A percentile compares a stretch with the other conserved stretches of the same genome.
Evolutionary conservation across 1,140 invertebrate genomes (phyloP).

Genomic region (Ceratoteleas bidentatus): DNA sequence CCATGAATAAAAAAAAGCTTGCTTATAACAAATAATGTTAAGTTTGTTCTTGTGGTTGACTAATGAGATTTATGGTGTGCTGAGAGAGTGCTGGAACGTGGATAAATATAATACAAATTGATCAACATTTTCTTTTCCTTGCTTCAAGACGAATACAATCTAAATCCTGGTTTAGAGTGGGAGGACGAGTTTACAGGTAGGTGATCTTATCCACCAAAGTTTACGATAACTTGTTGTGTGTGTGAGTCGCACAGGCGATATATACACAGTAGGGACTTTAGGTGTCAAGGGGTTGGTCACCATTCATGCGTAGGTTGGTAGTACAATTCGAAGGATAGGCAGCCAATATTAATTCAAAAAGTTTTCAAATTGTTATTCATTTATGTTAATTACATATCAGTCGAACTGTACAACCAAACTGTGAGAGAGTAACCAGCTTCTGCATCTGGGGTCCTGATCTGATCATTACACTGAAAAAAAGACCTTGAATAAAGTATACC

Average conservation of each 20-base stretch:
- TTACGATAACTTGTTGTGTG: conserved; percentile 47
- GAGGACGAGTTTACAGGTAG: conserved; percentile 99
- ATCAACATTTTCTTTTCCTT: conserved; percentile 88
- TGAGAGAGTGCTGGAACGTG: conserved; percentile 59
- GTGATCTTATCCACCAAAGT: conserved; percentile 83
- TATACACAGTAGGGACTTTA: too few species aligned
- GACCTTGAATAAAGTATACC: too few species aligned
- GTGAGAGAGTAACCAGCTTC: too few species aligned
- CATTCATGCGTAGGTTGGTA: too few species aligned
- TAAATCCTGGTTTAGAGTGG: conserved; percentile 99
- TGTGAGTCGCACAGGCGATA: conserved; percentile 14
- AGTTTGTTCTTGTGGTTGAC: not conserved
- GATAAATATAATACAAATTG: conserved; percentile 76
- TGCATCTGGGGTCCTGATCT: too few species aligned
- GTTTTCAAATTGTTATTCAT: too few species aligned
- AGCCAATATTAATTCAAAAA: too few species aligned
- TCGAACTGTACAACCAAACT: too few species aligned
- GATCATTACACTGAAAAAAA: too few species aligned
- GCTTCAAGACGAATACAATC: conserved; percentile 98
- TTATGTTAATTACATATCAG: too few species aligned
- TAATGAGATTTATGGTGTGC: conserved; percentile 59
- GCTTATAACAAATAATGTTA: not conserved
- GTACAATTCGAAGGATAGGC: too few species aligned
- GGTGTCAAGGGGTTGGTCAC: too few species aligned
- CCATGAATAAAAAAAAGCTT: conserved; percentile 23